Conservation (phyloP, 2,113 vertebrate genomes). For the Sylvietta virens region DNA sequence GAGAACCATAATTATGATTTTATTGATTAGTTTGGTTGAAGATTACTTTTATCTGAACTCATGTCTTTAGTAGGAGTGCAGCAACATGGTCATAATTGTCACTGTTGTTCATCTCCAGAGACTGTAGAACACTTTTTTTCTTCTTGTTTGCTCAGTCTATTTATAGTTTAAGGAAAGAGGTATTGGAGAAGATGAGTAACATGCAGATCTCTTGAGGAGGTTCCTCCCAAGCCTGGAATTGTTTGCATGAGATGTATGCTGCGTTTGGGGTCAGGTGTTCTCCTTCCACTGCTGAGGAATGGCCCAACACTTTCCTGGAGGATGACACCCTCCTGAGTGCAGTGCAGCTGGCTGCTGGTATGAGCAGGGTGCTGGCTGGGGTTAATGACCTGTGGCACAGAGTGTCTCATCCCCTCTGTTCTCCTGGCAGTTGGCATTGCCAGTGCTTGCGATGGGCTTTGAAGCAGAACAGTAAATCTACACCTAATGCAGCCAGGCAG, state of each 20-base stretch:
- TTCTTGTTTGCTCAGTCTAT: neutral
- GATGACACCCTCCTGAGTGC: neutral
- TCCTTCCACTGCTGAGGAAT: neutral
- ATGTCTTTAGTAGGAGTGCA: neutral
- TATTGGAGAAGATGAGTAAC: neutral
- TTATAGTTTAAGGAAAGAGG: neutral
- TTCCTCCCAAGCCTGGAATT: neutral
- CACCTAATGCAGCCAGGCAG: neutral
- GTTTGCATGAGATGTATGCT: neutral
- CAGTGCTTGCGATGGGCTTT: neutral
- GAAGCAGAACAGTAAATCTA: neutral
- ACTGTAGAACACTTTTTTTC: neutral
- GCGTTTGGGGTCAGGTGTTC: neutral
- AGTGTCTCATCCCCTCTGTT: neutral
- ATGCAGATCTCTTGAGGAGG: neutral
- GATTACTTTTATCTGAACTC: neutral
- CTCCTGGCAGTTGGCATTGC: neutral
- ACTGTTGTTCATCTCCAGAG: neutral
- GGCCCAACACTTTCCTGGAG: neutral
- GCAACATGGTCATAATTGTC: neutral
- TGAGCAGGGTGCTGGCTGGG: neutral
- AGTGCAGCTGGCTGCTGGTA: neutral
- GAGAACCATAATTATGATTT: neutral
- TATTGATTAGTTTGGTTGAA: neutral
- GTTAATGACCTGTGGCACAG: neutral